Evolutionary conservation across 2,797 vertebrate species (phyloP), one percentile per base, ranked within the genome.

Genomic region (Rhinogobio ventralis): DNA sequence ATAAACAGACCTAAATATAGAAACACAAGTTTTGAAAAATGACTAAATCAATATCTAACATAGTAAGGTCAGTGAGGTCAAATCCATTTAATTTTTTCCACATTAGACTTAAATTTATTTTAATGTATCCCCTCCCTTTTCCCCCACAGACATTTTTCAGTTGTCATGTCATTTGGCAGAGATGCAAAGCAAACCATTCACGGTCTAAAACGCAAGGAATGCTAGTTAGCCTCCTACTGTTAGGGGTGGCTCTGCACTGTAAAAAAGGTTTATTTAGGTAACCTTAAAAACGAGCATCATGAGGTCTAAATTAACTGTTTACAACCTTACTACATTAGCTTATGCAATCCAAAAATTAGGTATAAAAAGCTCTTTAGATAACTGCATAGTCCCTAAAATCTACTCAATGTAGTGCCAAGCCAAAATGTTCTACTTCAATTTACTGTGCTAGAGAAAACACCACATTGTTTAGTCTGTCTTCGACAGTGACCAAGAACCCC

Each of bases 141-240:
- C 72, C 69, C 13, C 30, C n/a, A 46, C n/a, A 80, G 67, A 74
- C 57, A 86, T 55, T 71, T 64, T 17, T 81, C 25, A 45, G 64
- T 53, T 81, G 73, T 72, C 55, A 71, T 71, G 30, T 83, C 14
- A 10, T 53, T 60, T 83, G 55, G 42, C 69, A 82, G 66, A 51
- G 57, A 69, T 76, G 45, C 28, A 78, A 79, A 69, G 81, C 51
- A 80, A 88, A 83, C 76, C 49, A 15, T 77, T 51, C 53, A 30
- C 3, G 4, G 7, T 51, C 67, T 64, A 55, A 64, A 78, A 62
- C 33, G 28, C 79, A 60, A 45, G 8, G 68, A 79, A 85, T 82
- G 64, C 76, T 62, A 72, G 69, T 86, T 89, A 86, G 55, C 76
- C 80, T 69, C 78, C 82, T 30, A 72, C 62, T 60, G 81, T 60